Percentiles rank a stretch among this genome's conserved stretches.
Conservation (phyloP, 1,140 invertebrate species). For the Parasteatoda tepidariorum region DNA sequence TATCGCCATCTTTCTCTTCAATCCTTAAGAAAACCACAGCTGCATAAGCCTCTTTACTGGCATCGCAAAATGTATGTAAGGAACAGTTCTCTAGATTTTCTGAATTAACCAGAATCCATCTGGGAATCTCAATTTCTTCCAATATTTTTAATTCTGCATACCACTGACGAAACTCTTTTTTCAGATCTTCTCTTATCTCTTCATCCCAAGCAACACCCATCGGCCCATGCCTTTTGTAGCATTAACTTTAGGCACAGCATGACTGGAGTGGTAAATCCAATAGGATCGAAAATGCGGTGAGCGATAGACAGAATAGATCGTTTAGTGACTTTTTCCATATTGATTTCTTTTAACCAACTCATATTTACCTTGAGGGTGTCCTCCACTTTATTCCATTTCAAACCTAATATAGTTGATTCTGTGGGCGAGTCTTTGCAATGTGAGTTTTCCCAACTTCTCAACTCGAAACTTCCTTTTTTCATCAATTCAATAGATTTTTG, state of each 20-base stretch:
- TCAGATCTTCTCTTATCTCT: neutral
- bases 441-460: neutral
- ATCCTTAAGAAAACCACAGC: neutral
- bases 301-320: neutral
- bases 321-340: neutral
- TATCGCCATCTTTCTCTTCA: neutral
- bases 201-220: constrained; percentile 2
- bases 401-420: neutral
- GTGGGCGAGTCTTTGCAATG: neutral
- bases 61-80: neutral
- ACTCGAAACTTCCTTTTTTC: neutral
- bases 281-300: neutral
- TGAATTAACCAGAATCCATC: neutral
- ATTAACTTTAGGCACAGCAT: constrained; percentile 9
- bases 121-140: neutral
- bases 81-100: neutral
- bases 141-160: neutral
- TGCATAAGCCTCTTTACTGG: neutral
- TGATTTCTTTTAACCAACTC: neutral
- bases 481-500: neutral
- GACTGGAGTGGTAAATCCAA: neutral
- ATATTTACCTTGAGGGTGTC: neutral
- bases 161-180: neutral
- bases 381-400: neutral
- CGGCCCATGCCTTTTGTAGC: constrained; percentile 1